phyloP scores from a whole-genome alignment of 2,888 invertebrate species.

The Lepidocyrtinus sp. region DNA sequence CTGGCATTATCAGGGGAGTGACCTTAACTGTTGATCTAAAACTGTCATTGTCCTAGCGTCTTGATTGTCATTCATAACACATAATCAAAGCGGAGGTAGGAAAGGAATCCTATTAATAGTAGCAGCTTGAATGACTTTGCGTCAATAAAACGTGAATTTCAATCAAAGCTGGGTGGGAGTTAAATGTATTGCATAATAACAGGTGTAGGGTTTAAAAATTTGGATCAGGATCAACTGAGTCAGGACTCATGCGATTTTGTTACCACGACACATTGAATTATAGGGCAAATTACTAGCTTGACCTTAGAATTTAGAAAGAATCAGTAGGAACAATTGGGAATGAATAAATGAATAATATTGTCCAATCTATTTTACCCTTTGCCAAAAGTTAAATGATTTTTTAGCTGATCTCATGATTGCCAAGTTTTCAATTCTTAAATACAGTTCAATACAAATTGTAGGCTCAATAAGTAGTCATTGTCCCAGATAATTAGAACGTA shows the following conservation, averaged over 20 bases:
- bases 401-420: too few relatives aligned
- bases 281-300: too few relatives aligned
- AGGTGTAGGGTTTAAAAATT: neutral
- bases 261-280: neutral
- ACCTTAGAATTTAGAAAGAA: too few relatives aligned
- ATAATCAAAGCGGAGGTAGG: neutral
- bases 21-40: constrained; percentile 12
- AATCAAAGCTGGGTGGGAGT: constrained; percentile 16
- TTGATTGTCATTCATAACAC: neutral
- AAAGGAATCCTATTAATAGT: neutral
- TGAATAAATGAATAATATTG: too few relatives aligned
- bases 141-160: constrained; percentile 18
- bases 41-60: constrained; percentile 2
- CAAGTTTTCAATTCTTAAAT: too few relatives aligned
- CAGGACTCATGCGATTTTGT: neutral
- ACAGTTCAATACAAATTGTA: too few relatives aligned
- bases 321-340: too few relatives aligned
- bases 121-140: constrained; percentile 1
- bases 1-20: constrained; percentile 1
- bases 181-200: constrained; percentile 5
- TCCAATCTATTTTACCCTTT: too few relatives aligned
- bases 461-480: too few relatives aligned
- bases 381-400: too few relatives aligned
- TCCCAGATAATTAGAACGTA: neutral
- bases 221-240: constrained; percentile 7